Evolutionary conservation across 2,797 vertebrate genomes (phyloP).

Genomic region (Etheostoma perlongum): DNA sequence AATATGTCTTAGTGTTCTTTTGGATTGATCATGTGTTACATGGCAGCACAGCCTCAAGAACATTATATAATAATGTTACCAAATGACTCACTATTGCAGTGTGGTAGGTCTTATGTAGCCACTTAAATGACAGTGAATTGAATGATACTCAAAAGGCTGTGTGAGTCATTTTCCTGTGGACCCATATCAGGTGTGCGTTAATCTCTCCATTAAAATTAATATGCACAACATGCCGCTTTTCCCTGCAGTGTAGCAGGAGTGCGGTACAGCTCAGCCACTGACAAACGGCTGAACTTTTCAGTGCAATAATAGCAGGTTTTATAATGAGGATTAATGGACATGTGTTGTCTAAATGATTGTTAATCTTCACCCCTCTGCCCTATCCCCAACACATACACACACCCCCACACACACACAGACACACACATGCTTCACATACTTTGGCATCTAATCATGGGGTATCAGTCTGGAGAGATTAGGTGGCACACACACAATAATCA

Average conservation of each 20-base stretch:
- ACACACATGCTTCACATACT: slow-evolving; percentile 19
- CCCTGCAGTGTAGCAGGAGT: neutral
- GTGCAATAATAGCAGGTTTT: slow-evolving; percentile 62
- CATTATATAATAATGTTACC: too few relatives aligned
- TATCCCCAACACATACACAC: slow-evolving; percentile 27
- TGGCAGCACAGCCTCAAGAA: neutral
- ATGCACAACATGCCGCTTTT: slow-evolving; percentile 11
- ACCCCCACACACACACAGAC: slow-evolving; percentile 11
- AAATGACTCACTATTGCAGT: slow-evolving; percentile 13
- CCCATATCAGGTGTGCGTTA: slow-evolving; percentile 31
- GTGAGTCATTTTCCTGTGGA: slow-evolving; percentile 44
- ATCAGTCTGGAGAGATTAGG: slow-evolving; percentile 64
- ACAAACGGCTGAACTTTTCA: slow-evolving; percentile 54
- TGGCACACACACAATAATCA: slow-evolving; percentile 46
- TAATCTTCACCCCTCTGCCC: slow-evolving; percentile 62
- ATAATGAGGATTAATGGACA: slow-evolving; percentile 71
- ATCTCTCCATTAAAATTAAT: slow-evolving; percentile 31
- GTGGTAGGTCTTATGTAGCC: slow-evolving; percentile 9
- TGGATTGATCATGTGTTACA: neutral
- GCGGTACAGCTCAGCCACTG: slow-evolving; percentile 1
- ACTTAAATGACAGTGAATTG: slow-evolving; percentile 18
- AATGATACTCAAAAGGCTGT: slow-evolving; percentile 10
- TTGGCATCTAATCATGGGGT: slow-evolving; percentile 61
- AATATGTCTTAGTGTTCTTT: neutral
- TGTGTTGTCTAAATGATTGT: slow-evolving; percentile 73